Conservation (phyloP, 2,797 vertebrate species). For the Acomys russatus region DNA sequence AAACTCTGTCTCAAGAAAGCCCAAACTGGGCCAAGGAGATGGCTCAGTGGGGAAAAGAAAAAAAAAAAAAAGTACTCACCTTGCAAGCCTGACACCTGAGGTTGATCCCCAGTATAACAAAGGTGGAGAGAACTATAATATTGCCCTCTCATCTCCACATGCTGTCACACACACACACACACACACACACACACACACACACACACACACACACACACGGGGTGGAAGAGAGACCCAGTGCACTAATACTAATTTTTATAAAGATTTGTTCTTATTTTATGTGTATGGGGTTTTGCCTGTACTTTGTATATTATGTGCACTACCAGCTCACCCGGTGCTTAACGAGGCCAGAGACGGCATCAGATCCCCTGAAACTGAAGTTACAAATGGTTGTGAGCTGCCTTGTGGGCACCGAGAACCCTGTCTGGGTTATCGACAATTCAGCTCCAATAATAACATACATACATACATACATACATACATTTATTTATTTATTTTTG, state of each 20-base stretch:
- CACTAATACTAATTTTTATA: neutral
- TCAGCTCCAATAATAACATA: neutral
- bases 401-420: neutral
- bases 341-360: neutral
- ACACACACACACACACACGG: neutral
- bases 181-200: neutral
- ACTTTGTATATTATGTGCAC: neutral
- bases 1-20: neutral
- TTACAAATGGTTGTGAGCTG: neutral
- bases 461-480: too few relatives aligned
- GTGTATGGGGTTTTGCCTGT: neutral
- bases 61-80: neutral
- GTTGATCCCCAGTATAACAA: neutral
- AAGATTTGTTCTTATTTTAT: neutral
- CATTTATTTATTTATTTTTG: neutral
- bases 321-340: neutral
- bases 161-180: neutral
- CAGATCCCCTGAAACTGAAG: neutral
- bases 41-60: neutral
- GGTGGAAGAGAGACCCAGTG: neutral
- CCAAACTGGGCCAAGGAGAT: neutral
- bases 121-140: neutral
- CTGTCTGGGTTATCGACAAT: neutral
- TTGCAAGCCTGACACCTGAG: neutral
- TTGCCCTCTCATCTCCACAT: neutral